Base-by-base conservation (phyloP, 2,113 vertebrate species). In the Takifugu bimaculatus region DNA sequence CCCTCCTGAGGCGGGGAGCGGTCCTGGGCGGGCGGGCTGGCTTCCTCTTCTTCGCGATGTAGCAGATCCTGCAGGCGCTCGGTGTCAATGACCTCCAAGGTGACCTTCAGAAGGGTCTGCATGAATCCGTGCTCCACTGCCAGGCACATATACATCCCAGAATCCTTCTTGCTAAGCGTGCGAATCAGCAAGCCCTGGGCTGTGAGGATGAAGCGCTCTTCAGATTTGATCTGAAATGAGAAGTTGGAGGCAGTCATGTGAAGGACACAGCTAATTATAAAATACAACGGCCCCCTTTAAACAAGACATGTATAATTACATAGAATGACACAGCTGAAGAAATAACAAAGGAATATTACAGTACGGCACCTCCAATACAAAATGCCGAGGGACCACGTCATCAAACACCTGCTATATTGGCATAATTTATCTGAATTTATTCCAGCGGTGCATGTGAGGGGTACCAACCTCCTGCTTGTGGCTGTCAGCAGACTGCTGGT, bases 121-220 rank as follows among this genome's bases (percentile, higher is more conserved):
- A 97, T 94, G 87, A 98, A 99, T 35, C 97, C 94, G 1, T 99
- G 97, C 60, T 99, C 97, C 68, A 98, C 94, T 0, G 96, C 93
- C 43, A 94, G 95, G 76, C 97, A 99, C 59, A 94, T 89, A 74
- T 98, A 99, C 25, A 90, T 85, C 56, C 97, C 97, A 0, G 96
- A 93, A 81, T 99, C 93, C 70, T 88, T 93, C 63, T 87, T 87
- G 58, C 90, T 91, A 1, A 98, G 92, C 3, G 89, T 93, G 13
- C 97, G 93, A 0, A 99, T 92, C 42, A 99, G 87, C 0, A 99
- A 88, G 7, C 97, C 97, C 76, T 97, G 95, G 12, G 96, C 94
- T 25, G 95, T 98, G 54, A 87, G 90, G 80, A 98, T 91, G 65
- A 95, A 85, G 14, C 84, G 92, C 10, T 98, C 97, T 13, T 91